Evolutionary conservation across 2,113 vertebrate genomes (phyloP), one percentile per base, ranked within the genome.

Genomic region (Rhegmatorhina hoffmannsi): DNA sequence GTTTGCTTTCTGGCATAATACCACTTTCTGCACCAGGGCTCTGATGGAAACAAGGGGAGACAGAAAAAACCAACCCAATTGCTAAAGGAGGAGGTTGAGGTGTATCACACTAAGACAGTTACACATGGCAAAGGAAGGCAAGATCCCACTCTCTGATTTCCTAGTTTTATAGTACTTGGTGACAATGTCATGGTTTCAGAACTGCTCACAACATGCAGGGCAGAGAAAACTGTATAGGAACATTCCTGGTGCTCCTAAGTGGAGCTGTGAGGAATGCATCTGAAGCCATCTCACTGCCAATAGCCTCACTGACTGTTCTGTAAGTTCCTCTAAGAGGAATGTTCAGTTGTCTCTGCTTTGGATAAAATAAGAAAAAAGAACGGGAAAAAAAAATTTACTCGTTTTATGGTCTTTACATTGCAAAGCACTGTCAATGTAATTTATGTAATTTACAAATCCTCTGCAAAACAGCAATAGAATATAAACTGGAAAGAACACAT

Each of bases 1-100:
- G 81, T 60, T 96, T 95, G 67, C 75, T 96, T 97, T 92, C 95
- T 95, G 92, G 94, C 43, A 18, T 46, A 92, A n/a, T 33, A 75
- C 26, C 47, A 28, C 95, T 95, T 59, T 63, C 78, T 85, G 24
- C 43, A 81, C 43, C 11, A 3, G 66, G 47, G 44, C 14, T 92
- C 70, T 84, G 92, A 62, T 52, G 24, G 94, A 90, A 91, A 75
- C 28, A 80, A 72, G 60, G 79, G 84, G 70, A 90, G 68, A 31
- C 2, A 84, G 56, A 84, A 84, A 78, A 75, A 81, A 72, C 14
- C 33, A 55, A 26, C 31, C 6, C 18, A 63, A 25, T 25, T 55
- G 36, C 52, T 38, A 9, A n/a, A 77, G 68, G 19, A 43, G 33
- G 36, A 79, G 38, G 16, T 17, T 92, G 75, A 92, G 33, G 6